phyloP scores from a whole-genome alignment of 1,140 invertebrate genomes.

The Zaprionus inermis region DNA sequence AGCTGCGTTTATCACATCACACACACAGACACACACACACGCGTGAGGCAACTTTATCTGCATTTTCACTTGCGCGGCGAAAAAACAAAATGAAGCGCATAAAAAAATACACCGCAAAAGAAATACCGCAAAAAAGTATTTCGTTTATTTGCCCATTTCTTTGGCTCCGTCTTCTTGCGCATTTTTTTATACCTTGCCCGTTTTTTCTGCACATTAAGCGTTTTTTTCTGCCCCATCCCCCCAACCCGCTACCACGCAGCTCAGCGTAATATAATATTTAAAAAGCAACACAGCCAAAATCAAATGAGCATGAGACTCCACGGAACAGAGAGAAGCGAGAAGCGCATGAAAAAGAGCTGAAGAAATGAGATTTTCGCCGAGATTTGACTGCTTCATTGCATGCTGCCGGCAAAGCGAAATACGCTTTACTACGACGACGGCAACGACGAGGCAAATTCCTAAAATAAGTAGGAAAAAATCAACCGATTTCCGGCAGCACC shows the following conservation, averaged over 20 bases:
- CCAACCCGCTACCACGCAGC: not conserved
- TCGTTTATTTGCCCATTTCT: conserved; percentile 19
- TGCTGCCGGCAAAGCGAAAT: conserved; percentile 22
- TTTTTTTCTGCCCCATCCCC: conserved; percentile 13
- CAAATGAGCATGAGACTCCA: conserved; percentile 48
- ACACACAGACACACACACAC: not conserved
- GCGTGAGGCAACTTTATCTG: conserved; percentile 39
- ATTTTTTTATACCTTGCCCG: conserved; percentile 8
- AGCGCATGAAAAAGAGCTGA: conserved; percentile 26
- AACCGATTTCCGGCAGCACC: conserved; percentile 23
- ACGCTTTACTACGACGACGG: not conserved
- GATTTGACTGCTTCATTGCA: conserved; percentile 60
- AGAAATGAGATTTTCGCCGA: conserved; percentile 51
- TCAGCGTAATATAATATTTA: conserved; percentile 42
- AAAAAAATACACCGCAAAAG: conserved; percentile 29
- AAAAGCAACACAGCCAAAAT: conserved; percentile 41
- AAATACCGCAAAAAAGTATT: conserved; percentile 38
- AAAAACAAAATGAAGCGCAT: conserved; percentile 30
- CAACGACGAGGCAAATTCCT: not conserved
- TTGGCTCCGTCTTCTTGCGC: not conserved
- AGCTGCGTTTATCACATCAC: not conserved
- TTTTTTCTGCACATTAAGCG: conserved; percentile 50
- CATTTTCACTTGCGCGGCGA: conserved; percentile 41
- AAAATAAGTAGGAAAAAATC: conserved; percentile 16
- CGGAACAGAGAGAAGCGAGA: conserved; percentile 25